These are phyloP conservation scores for Odontamblyopus rebecca DNA, from an alignment of 2,797 vertebrate genomes.

Conservation along the genomic window DNA sequence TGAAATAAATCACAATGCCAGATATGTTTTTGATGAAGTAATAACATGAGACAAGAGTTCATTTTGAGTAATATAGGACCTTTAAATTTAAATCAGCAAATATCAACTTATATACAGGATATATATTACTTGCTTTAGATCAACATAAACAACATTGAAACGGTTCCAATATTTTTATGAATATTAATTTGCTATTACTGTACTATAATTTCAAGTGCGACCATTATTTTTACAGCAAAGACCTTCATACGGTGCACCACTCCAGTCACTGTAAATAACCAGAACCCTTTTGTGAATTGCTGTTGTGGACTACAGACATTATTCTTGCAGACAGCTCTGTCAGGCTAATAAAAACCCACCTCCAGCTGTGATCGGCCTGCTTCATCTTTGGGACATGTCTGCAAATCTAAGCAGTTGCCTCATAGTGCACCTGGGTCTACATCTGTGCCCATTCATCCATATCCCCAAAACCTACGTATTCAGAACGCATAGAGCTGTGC, in stretches of 20 bases:
- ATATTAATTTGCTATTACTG: background rate
- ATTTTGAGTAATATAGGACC: too few relatives aligned
- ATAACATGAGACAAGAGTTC: too few relatives aligned
- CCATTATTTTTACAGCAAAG: background rate
- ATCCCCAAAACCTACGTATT: slow-evolving; percentile 39
- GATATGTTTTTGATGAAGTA: too few relatives aligned
- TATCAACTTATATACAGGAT: too few relatives aligned
- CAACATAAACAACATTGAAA: too few relatives aligned
- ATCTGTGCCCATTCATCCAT: slow-evolving; percentile 28
- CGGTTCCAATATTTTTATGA: too few relatives aligned
- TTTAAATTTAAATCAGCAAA: too few relatives aligned
- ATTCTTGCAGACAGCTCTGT: slow-evolving; percentile 1
- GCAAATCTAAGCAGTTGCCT: slow-evolving; percentile 27
- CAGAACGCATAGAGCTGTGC: slow-evolving; percentile 53
- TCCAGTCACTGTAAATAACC: background rate
- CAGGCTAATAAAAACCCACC: background rate
- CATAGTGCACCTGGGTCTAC: slow-evolving; percentile 41
- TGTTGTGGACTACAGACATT: background rate
- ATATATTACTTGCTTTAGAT: too few relatives aligned
- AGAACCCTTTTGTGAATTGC: background rate
- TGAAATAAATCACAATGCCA: too few relatives aligned
- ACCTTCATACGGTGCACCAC: background rate
- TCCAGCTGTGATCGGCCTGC: slow-evolving; percentile 3
- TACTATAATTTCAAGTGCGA: background rate
- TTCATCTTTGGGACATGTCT: slow-evolving; percentile 1